phyloP scores from a whole-genome alignment of 2,888 invertebrate species.

The Catotricha subobsoleta region DNA sequence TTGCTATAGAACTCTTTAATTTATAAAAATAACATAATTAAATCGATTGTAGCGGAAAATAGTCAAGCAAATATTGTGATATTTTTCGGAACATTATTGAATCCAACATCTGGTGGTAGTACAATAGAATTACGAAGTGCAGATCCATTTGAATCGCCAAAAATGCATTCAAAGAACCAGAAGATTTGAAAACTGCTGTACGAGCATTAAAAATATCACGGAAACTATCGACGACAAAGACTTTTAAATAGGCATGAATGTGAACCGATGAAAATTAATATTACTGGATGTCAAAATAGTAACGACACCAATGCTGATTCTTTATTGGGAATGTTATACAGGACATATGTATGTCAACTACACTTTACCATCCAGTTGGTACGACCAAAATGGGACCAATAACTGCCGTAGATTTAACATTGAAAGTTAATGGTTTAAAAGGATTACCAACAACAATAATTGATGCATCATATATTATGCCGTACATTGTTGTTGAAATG shows the following conservation, averaged over 20 bases:
- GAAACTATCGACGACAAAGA: conserved; percentile 26
- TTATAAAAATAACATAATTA: conserved; percentile 20
- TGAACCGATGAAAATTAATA: conserved; percentile 20
- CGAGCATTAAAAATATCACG: conserved; percentile 26
- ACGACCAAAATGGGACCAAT: conserved; percentile 43
- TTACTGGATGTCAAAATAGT: conserved; percentile 10
- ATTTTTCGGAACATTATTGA: neutral
- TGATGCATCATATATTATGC: too few relatives aligned
- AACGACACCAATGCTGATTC: conserved; percentile 30
- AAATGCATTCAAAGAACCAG: conserved; percentile 30
- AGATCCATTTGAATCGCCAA: conserved; percentile 39
- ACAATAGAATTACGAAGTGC: conserved; percentile 33
- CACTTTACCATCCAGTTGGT: conserved; percentile 57
- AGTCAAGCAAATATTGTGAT: conserved; percentile 19
- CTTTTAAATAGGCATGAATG: conserved; percentile 27
- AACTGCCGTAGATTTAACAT: conserved; percentile 35
- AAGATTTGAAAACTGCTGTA: conserved; percentile 34
- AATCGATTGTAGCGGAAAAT: conserved; percentile 20
- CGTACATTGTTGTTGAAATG: too few relatives aligned
- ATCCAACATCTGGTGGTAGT: conserved; percentile 23
- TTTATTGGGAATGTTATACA: conserved; percentile 48
- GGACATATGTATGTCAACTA: conserved; percentile 47
- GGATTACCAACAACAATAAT: too few relatives aligned
- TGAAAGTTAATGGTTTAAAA: conserved; percentile 35
- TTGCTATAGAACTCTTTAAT: conserved; percentile 20